These are phyloP conservation scores for Periparus ater DNA, from an alignment of 2,797 vertebrate species.

Conservation along the genomic window DNA sequence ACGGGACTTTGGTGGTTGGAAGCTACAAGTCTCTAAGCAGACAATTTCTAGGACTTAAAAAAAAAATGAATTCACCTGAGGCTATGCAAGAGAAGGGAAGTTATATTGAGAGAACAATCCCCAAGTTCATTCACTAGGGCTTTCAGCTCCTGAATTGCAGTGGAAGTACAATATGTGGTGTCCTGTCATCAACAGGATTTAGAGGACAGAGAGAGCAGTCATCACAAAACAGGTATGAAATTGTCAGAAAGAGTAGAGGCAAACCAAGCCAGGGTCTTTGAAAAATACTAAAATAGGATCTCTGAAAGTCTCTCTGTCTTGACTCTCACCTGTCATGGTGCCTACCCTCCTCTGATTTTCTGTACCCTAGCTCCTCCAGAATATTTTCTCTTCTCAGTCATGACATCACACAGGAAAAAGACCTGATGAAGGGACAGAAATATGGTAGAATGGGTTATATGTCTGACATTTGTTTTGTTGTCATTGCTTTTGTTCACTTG, in stretches of 20 bases:
- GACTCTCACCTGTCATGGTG: neutral
- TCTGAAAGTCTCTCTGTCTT: neutral
- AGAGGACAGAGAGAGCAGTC: neutral
- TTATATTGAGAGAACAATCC: slow-evolving; percentile 47
- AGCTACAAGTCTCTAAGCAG: slow-evolving; percentile 58
- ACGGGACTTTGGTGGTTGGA: slow-evolving; percentile 58
- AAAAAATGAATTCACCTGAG: slow-evolving; percentile 57
- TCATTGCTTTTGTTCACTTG: neutral
- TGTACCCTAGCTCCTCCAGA: neutral
- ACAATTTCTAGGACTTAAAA: slow-evolving; percentile 57
- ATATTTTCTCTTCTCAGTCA: neutral
- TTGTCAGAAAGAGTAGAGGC: neutral
- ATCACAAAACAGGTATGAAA: neutral
- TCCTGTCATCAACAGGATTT: neutral
- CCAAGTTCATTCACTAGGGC: slow-evolving; percentile 34
- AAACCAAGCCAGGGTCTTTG: neutral
- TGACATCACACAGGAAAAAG: neutral
- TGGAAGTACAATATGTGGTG: neutral
- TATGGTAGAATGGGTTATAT: neutral
- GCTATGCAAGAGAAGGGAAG: slow-evolving; percentile 39
- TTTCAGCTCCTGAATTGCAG: slow-evolving; percentile 20
- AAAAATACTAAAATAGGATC: neutral
- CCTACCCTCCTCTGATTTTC: neutral
- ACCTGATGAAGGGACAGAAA: neutral
- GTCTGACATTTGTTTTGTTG: neutral